phyloP scores from a whole-genome alignment of 2,888 invertebrate species.

The Drosophila barbarae region DNA sequence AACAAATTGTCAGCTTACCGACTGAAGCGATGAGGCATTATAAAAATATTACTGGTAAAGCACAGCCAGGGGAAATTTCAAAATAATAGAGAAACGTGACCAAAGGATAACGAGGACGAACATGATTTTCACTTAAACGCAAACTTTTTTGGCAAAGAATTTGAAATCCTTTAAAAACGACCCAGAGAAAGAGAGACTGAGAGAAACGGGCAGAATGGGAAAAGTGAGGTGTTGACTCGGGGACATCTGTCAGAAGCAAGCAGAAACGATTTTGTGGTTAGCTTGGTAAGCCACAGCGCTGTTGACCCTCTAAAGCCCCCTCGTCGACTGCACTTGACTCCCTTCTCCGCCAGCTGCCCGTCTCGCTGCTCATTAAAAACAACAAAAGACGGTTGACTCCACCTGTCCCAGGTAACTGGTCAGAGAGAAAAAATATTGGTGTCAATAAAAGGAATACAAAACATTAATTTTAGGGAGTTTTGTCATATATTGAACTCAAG shows the following conservation, averaged over 20 bases:
- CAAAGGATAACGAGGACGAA: constrained; percentile 52
- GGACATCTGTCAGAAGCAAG: constrained; percentile 45
- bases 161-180: constrained; percentile 29
- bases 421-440: constrained; percentile 5
- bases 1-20: constrained; percentile 58
- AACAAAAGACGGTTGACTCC: constrained; percentile 57
- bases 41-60: constrained; percentile 62
- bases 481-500: too few species aligned
- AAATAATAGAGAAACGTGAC: constrained; percentile 71
- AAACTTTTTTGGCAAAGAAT: constrained; percentile 33
- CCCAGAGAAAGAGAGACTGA: background rate
- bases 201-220: background rate
- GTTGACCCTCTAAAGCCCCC: constrained; percentile 35
- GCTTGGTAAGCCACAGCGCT: constrained; percentile 47
- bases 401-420: constrained; percentile 45
- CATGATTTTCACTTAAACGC: constrained; percentile 35
- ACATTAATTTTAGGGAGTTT: background rate
- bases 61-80: constrained; percentile 25
- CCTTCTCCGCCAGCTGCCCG: constrained; percentile 19
- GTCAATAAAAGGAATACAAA: background rate
- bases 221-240: constrained; percentile 15
- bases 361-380: constrained; percentile 46
- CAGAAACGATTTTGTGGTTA: constrained; percentile 48
- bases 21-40: constrained; percentile 45
- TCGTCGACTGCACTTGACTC: constrained; percentile 49